These are phyloP conservation scores for Protophormia terraenovae DNA, from an alignment of 2,888 invertebrate genomes.

Conservation along the genomic window DNA sequence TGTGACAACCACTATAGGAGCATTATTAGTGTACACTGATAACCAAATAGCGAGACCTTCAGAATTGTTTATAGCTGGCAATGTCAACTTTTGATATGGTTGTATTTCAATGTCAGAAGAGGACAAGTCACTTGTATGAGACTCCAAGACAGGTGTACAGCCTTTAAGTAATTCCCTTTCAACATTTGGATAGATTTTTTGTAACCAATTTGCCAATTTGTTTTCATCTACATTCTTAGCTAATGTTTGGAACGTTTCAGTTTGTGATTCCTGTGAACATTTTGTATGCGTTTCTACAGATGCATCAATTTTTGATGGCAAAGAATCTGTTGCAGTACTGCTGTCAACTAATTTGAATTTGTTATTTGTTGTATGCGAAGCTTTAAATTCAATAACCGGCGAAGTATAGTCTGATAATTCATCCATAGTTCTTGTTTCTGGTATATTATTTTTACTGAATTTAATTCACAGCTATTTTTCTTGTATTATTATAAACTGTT, in stretches of 20 bases:
- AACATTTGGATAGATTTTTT: conserved; percentile 81
- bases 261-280: conserved; percentile 79
- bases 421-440: conserved; percentile 76
- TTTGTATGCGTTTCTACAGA: conserved; percentile 73
- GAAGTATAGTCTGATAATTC: conserved; percentile 82
- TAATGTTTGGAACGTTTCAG: conserved; percentile 72
- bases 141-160: conserved; percentile 73
- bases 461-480: not conserved
- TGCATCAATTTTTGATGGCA: conserved; percentile 70
- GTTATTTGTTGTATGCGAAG: conserved; percentile 81
- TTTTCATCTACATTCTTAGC: conserved; percentile 78
- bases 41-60: conserved; percentile 79
- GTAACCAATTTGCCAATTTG: conserved; percentile 82
- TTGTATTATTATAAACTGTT: not conserved
- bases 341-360: conserved; percentile 76
- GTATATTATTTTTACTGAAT: not conserved
- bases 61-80: conserved; percentile 70
- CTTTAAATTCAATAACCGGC: conserved; percentile 82
- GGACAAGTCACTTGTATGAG: conserved; percentile 45
- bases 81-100: conserved; percentile 77
- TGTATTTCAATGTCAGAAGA: conserved; percentile 72
- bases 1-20: conserved; percentile 77
- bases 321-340: conserved; percentile 76
- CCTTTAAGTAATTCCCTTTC: conserved; percentile 81
- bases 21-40: conserved; percentile 78